Base-by-base conservation (phyloP, 2,797 vertebrate species). In the Choloepus didactylus region DNA sequence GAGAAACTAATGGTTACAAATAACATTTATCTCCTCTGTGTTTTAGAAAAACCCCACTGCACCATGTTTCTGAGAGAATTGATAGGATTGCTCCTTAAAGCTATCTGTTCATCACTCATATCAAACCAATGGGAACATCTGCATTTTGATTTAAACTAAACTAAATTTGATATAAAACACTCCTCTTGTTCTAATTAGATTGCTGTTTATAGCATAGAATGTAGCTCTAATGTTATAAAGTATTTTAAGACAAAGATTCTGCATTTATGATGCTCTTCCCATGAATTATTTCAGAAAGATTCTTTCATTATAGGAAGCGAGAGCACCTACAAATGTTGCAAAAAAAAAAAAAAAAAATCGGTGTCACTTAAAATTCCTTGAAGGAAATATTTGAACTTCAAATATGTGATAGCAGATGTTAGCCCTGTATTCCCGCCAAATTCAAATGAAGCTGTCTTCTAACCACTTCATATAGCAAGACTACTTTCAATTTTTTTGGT, bases 371-470 rank as follows among this genome's bases (percentile, higher is more conserved):
- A 73, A 31, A 79, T 94, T 96, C 92, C 87, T 93, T 46, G 87
- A 94, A 96, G 87, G 91, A 95, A 95, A 59, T 54, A 66, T 56
- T 75, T 14, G 2, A 31, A 46, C 73, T 72, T 87, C 85, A 49
- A 67, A 88, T 59, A 90, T 70, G 83, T 66, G 59, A 95, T 46
- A 87, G 80, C 83, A 96, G 96, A 96, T 91, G 77, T 82, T 38
- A 60, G 44, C 9, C 54, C 44, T 49, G 66, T 67, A 38, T 70
- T 87, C 66, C 67, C 88, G 89, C 91, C 95, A 95, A 79, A 31
- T 46, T 88, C 87, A 70, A 95, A 96, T 92, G 73, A 91, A 86
- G 70, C 59, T 89, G 67, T 90, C 70, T 90, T 84, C 77, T 87
- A 91, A 95, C 59, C 85, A 82, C 62, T 46, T 93, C 54, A 60